Evolutionary conservation across 1,140 invertebrate genomes (phyloP), one percentile per base, ranked within the genome.

Genomic region (Aporrectodea caliginosa): DNA sequence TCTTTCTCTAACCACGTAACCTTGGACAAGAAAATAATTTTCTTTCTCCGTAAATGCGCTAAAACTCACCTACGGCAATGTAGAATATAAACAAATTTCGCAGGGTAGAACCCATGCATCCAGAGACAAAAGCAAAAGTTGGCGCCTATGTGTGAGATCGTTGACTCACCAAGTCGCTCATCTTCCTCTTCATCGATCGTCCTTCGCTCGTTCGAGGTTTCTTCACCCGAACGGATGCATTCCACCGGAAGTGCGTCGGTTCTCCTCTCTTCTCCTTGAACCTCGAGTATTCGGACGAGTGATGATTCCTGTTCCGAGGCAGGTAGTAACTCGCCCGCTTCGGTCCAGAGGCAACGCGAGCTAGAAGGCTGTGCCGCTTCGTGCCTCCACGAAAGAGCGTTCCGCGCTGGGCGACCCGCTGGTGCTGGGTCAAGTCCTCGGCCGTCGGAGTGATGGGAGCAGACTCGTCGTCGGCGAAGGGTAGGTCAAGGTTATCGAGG

Each of bases 391-490:
- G 43, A 58, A 6, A 6, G 43, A 58, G 43, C 6, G 43, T 58
- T 58, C 43, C 43, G 6, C 43, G 43, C 43, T 58, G 43, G 22
- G 43, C 6, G 43, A 22, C 6, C 6, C 43, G 43, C 43, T 22
- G 43, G 22, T 58, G 43, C n/a, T n/a, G 22, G 43, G 6, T 22
- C 43, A 6, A 6, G 80, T 98, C 96, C 90, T 98, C 97, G 75
- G 95, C 97, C 94, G 97, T 97, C 22, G 97, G 97, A 72, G 96
- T 98, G 1, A 98, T 96, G 75, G 96, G 96, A 85, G 96, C 96
- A 72, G 95, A 97, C 22, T 58, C 43, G 88, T 98, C 96, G 88
- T 98, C 97, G 34, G 96, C 96, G 88, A 96, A 98, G 22, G 97
- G 97, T 84, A 98, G 91, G 88, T 98, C 95, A 88, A 97, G 94